phyloP scores from a whole-genome alignment of 2,888 invertebrate species.

The Apantesis nais region DNA sequence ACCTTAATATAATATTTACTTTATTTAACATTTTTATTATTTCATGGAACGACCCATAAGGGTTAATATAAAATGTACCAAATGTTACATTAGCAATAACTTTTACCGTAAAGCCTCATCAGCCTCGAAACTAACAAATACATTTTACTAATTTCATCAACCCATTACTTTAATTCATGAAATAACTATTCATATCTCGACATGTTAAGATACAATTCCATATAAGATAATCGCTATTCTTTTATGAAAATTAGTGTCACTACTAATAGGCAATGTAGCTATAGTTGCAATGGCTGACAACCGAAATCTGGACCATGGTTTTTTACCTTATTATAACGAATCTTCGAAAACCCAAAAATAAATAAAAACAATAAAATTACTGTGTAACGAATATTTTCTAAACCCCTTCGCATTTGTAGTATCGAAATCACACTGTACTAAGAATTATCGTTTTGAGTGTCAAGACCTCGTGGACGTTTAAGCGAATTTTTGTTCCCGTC shows the following conservation, averaged over 20 bases:
- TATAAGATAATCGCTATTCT: background rate
- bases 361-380: background rate
- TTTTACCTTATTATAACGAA: background rate
- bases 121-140: no score
- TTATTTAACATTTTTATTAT: background rate
- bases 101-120: no score
- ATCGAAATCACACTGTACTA: background rate
- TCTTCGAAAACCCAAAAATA: background rate
- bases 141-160: background rate
- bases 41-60: no score
- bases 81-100: background rate
- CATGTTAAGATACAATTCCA: background rate
- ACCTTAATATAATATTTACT: background rate
- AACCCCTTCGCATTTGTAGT: background rate
- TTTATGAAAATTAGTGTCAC: background rate
- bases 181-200: background rate
- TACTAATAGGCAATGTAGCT: background rate
- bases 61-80: no score
- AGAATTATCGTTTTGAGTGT: background rate
- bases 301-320: background rate
- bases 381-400: background rate
- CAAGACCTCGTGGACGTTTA: background rate
- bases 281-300: background rate
- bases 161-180: background rate
- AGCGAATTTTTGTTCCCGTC: constrained; percentile 5